Conservation (phyloP, 2,797 vertebrate genomes). For the Paramormyrops hopkinsi region DNA sequence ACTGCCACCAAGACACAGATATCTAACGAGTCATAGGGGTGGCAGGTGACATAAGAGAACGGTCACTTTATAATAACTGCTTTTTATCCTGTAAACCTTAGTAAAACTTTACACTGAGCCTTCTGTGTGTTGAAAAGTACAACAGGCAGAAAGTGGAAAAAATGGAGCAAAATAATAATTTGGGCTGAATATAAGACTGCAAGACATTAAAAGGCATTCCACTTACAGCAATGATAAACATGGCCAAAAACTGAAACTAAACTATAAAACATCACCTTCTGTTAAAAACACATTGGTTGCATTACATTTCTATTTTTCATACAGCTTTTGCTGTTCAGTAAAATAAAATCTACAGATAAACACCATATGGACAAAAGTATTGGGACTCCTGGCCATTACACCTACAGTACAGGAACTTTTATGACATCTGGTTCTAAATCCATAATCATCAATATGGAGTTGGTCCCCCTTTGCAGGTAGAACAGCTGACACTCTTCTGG, state of each 20-base stretch:
- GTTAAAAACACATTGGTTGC: background rate
- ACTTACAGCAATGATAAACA: background rate
- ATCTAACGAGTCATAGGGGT: constrained; percentile 52
- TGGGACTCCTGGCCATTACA: background rate
- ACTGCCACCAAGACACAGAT: constrained; percentile 56
- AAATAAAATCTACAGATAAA: background rate
- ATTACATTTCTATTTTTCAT: background rate
- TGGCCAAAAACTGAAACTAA: background rate
- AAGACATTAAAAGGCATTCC: background rate
- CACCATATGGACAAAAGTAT: background rate
- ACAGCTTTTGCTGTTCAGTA: background rate
- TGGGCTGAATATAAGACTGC: background rate
- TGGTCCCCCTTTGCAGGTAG: background rate
- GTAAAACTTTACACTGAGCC: constrained; percentile 37
- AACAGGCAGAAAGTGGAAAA: background rate
- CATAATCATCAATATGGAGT: background rate
- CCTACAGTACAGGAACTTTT: background rate
- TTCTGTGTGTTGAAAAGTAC: constrained; percentile 4
- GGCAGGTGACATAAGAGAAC: constrained; percentile 30
- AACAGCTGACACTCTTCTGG: background rate
- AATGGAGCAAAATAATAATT: background rate
- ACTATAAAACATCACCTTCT: background rate
- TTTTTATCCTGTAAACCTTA: constrained; percentile 51
- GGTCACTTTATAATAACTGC: constrained; percentile 50
- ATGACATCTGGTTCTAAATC: background rate